These are phyloP conservation scores for Misgurnus anguillicaudatus DNA, from an alignment of 2,113 vertebrate species.

Conservation along the genomic window DNA sequence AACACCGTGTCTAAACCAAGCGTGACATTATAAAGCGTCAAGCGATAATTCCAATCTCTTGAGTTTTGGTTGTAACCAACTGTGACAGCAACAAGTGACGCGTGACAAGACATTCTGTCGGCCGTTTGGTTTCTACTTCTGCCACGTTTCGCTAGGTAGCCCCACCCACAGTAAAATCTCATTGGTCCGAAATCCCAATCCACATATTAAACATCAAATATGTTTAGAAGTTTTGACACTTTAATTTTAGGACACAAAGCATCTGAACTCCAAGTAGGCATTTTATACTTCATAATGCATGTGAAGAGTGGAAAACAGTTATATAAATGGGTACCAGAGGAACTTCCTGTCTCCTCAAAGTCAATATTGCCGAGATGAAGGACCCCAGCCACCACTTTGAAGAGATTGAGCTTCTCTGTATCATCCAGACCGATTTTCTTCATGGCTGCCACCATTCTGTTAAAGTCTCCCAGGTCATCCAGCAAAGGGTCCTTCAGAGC, in stretches of 20 bases:
- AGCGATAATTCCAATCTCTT: not conserved
- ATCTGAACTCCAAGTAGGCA: not conserved
- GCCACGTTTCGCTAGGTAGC: not conserved
- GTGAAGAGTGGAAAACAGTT: not conserved
- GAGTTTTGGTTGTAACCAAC: not conserved
- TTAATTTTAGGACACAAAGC: too few species aligned
- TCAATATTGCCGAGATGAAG: conserved; percentile 97
- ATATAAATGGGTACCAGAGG: conserved; percentile 81
- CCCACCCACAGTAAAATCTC: not conserved
- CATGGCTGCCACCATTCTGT: conserved; percentile 96
- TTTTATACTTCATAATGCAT: not conserved
- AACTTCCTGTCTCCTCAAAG: conserved; percentile 96
- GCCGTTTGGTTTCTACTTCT: conserved; percentile 4
- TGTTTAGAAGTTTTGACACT: not conserved
- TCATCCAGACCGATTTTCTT: conserved; percentile 95
- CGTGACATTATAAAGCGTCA: not conserved
- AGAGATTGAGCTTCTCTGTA: conserved; percentile 94
- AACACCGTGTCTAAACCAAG: conserved; percentile 1
- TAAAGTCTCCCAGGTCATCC: conserved; percentile 95
- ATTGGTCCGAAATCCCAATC: not conserved
- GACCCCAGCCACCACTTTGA: conserved; percentile 94
- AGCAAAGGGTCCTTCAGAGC: conserved; percentile 92
- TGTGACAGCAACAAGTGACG: not conserved
- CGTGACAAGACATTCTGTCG: not conserved
- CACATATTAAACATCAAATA: conserved; percentile 4